Percentiles rank a stretch among this genome's conserved stretches.
phyloP scores from a whole-genome alignment of 2,797 vertebrate species.

The Melanotaenia parkinsoni region DNA sequence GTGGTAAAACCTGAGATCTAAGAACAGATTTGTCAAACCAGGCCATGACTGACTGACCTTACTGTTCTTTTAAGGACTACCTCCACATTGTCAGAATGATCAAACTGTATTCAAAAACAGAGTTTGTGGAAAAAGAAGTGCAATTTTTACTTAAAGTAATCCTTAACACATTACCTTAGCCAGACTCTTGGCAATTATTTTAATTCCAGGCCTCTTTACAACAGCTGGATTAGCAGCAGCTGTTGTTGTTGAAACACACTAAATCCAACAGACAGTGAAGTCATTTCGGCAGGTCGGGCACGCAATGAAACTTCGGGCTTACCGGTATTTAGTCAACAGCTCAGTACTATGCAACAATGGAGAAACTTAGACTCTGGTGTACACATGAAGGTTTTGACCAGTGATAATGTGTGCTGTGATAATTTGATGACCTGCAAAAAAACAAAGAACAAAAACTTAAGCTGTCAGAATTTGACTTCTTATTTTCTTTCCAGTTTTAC shows the following conservation, averaged over 20 bases:
- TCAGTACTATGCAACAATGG: conserved; percentile 36
- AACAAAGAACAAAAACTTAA: neutral
- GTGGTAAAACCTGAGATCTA: neutral
- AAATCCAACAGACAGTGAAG: conserved; percentile 13
- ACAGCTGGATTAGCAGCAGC: conserved; percentile 15
- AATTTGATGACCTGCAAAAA: neutral
- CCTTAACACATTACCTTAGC: conserved; percentile 4
- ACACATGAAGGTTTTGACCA: neutral
- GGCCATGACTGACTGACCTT: neutral
- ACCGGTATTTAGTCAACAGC: conserved; percentile 13
- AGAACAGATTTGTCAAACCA: conserved; percentile 8
- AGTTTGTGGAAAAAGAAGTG: neutral
- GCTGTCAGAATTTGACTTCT: conserved; percentile 1
- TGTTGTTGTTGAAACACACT: conserved; percentile 19
- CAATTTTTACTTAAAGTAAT: neutral
- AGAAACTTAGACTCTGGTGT: conserved; percentile 8
- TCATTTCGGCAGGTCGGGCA: conserved; percentile 4
- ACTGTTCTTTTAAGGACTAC: neutral
- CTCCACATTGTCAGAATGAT: neutral
- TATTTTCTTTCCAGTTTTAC: neutral
- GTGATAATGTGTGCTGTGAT: neutral
- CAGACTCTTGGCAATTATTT: conserved; percentile 44
- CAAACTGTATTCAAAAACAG: neutral
- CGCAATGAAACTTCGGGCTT: conserved; percentile 21
- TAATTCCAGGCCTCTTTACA: conserved; percentile 29